Evolutionary conservation across 1,140 invertebrate genomes (phyloP), one percentile per base, ranked within the genome.

Genomic region (Hyposmocoma kahamanoa): DNA sequence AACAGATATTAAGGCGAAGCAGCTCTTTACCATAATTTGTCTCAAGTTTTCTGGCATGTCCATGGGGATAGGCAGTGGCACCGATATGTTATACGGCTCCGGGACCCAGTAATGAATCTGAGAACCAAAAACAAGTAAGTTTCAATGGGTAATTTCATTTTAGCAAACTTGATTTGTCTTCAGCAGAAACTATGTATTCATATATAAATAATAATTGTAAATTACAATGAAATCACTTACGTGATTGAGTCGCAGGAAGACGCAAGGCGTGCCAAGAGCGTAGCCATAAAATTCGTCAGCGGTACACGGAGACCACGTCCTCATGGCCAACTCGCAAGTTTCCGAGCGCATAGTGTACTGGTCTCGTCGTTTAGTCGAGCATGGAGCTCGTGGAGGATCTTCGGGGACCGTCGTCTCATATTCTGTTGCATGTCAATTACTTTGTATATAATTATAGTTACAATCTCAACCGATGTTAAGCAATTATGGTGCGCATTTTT

Each of bases 51-150:
- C 65, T 2, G 94, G 94, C 92, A 96, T 94, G 1, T 91, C 87
- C 1, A 62, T 56, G 3, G 94, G 93, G 0, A 79, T 43, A 0
- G 60, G 49, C 57, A 94, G 72, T 32, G 87, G 84, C 32, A 90
- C 86, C 10, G 91, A 88, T 52, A 91, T 87, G 79, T 94, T 94
- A 86, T 92, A 94, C 44, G 90, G 94, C 50, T 91, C 79, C 3
- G 94, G 94, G 19, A 88, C 70, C 94, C 95, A 96, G 61, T 92
- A 92, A 72, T 91, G 95, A 57, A 96, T 94, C 93, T 95, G 70
- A 11, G 63, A 66, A 50, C n/a, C 18, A 6, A 15, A 36, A n/a
- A n/a, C n/a, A n/a, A n/a, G n/a, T n/a, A n/a, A n/a, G n/a, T n/a
- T n/a, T n/a, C n/a, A n/a, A n/a, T n/a, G n/a, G n/a, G n/a, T n/a